Evolutionary conservation across 1,140 invertebrate species (phyloP), one percentile per base, ranked within the genome.

Genomic region (Nephotettix cincticeps): DNA sequence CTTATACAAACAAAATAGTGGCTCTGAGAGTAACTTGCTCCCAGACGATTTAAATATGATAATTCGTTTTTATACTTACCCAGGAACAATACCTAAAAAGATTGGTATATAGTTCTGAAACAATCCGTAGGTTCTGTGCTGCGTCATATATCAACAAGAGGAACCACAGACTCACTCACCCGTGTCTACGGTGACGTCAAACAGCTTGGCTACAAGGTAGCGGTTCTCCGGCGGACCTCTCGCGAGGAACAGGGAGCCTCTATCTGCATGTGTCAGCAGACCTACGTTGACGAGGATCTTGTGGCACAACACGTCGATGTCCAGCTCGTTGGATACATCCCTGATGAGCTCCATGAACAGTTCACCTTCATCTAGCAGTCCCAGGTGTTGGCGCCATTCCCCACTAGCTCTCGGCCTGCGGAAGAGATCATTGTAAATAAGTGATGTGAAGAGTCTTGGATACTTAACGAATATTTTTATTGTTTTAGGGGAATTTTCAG

Each of bases 241-340:
- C 0, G 93, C 93, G 64, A 97, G 83, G 81, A 97, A 97, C 68
- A 97, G 82, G 68, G 91, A 93, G 11, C 93, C 93, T 21, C 94
- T 83, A 80, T 97, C 94, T 0, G 94, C 94, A 72, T 91, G 86
- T 1, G 93, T 96, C 51, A 97, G 84, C 67, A 94, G 83, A 47
- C 92, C 90, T 1, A 97, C 94, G 81, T 97, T 97, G 19, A 94
- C 93, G 27, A 97, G 85, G 75, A 97, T 97, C 84, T 97, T 97
- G 82, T 96, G 93, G 79, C 94, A 97, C 3, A 97, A 86, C 13
- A 93, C 89, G 81, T 97, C 92, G 77, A 97, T 95, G 79, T 97
- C 94, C 77, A 97, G 80, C 81, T 97, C 95, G 79, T 95, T 96
- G 71, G 94, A 92, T 58, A 97, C 93, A 79, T 97, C 94, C 54